Evolutionary conservation across 2,888 invertebrate genomes (phyloP).

Genomic region (Erynnis tages): DNA sequence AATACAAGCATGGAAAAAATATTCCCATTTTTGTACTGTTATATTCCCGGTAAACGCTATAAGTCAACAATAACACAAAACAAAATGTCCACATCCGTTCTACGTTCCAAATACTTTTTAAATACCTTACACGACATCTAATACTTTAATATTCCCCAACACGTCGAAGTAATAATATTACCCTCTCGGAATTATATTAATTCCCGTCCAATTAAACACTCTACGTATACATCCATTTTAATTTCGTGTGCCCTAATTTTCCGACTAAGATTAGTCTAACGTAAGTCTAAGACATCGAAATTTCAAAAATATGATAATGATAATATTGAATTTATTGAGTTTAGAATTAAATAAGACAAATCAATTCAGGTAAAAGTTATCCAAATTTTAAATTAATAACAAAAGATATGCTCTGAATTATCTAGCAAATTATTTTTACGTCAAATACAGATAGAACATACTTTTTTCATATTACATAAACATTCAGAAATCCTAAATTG

Average conservation of each 20-base stretch:
- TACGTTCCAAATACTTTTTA: constrained; percentile 23
- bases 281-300: constrained; percentile 17
- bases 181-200: constrained; percentile 35
- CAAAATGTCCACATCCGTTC: constrained; percentile 5
- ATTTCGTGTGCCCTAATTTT: constrained; percentile 23
- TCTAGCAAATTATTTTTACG: too few species aligned
- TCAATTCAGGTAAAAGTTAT: too few species aligned
- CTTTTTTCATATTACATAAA: too few species aligned
- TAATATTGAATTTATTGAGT: too few species aligned
- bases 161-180: constrained; percentile 32
- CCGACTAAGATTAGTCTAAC: constrained; percentile 22
- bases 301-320: background rate
- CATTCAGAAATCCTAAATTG: too few species aligned
- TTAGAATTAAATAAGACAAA: too few species aligned
- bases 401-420: too few species aligned
- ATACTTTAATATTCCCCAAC: constrained; percentile 16
- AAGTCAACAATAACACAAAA: constrained; percentile 18
- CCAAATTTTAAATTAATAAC: too few species aligned
- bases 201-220: constrained; percentile 35
- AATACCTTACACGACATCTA: constrained; percentile 20
- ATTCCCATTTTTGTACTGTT: background rate
- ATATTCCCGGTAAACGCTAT: background rate
- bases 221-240: constrained; percentile 39
- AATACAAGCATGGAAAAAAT: too few species aligned
- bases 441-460: too few species aligned